Conservation (phyloP, 2,888 invertebrate species). For the Drosophila fulvimacula region DNA sequence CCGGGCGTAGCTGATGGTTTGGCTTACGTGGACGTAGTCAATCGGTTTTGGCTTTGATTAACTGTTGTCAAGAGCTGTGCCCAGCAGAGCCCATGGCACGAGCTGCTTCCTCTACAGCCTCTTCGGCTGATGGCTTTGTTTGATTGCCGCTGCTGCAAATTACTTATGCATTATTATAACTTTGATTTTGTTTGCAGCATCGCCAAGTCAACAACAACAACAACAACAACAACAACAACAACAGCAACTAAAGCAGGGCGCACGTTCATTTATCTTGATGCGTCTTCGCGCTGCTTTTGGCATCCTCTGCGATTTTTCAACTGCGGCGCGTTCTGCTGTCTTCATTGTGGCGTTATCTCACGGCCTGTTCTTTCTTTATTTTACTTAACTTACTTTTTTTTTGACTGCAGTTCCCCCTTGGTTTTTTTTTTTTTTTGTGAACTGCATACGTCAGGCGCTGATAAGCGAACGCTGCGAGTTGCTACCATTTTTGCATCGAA, state of each 20-base stretch:
- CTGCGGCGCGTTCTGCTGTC: conserved; percentile 80
- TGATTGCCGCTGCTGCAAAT: conserved; percentile 72
- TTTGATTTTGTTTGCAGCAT: conserved; percentile 63
- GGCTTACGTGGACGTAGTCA: conserved; percentile 19
- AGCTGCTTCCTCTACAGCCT: conserved; percentile 45
- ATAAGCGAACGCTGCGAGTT: conserved; percentile 69
- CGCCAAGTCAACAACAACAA: not conserved
- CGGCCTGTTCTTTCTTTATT: conserved; percentile 40
- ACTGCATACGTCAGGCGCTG: conserved; percentile 72
- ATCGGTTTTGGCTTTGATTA: conserved; percentile 62
- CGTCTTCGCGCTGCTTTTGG: conserved; percentile 36
- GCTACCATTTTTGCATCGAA: conserved; percentile 79
- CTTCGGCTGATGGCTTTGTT: conserved; percentile 61
- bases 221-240: conserved; percentile 12
- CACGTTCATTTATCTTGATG: conserved; percentile 75
- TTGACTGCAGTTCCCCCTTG: conserved; percentile 1
- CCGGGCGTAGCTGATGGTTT: conserved; percentile 27
- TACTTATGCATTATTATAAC: conserved; percentile 78
- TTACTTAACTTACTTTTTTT: conserved; percentile 23
- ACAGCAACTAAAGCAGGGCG: conserved; percentile 45
- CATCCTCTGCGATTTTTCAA: conserved; percentile 69
- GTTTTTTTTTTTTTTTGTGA: conserved; percentile 34
- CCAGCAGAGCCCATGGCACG: conserved; percentile 55
- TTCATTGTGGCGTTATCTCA: conserved; percentile 78
- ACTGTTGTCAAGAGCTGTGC: conserved; percentile 62